Base-by-base conservation (phyloP, 2,113 vertebrate genomes). In the Mohoua ochrocephala region DNA sequence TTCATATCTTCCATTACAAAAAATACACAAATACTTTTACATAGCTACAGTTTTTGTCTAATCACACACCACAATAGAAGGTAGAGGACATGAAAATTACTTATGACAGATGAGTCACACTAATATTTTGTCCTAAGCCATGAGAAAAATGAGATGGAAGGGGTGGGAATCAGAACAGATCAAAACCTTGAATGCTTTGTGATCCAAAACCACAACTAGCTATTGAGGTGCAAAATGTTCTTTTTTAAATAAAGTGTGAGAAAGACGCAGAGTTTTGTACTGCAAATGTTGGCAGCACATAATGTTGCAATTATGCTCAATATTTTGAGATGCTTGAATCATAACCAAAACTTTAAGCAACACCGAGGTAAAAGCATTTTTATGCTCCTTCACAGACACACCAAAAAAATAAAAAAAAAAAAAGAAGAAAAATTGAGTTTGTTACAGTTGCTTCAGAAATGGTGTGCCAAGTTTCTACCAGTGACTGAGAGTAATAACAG, bases 211-310 rank as follows among this genome's bases (percentile, higher is more conserved):
- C 82, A 93, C 94, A 97, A 92, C 53, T 64, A 63, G 94, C 92
- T 83, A 39, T n/a, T 94, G 95, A 97, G 95, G 94, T 97, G 95
- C 92, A 97, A 96, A 97, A 96, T 94, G 84, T 95, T 95, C 95
- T 94, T 86, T 94, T 92, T 93, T 50, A 93, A 82, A 77, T 50
- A 87, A 85, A 89, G 65, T 94, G 91, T 87, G 84, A 96, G 92
- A 94, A 94, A 95, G 88, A 86, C 27, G 2, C 41, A 69, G 64
- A 77, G 54, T 75, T 93, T 96, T 95, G 86, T 86, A 80, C 79
- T 91, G 50, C 77, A 89, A 7, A 92, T 87, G 33, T 69, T 96
- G 94, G 93, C 95, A 95, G 93, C 96, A 95, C 91, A 95, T 50
- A 64, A 80, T 89, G 88, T 90, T 90, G 94, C 93, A 85, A 74